Conservation (phyloP, 2,888 invertebrate genomes). For the Caenorhabditis plicata region DNA sequence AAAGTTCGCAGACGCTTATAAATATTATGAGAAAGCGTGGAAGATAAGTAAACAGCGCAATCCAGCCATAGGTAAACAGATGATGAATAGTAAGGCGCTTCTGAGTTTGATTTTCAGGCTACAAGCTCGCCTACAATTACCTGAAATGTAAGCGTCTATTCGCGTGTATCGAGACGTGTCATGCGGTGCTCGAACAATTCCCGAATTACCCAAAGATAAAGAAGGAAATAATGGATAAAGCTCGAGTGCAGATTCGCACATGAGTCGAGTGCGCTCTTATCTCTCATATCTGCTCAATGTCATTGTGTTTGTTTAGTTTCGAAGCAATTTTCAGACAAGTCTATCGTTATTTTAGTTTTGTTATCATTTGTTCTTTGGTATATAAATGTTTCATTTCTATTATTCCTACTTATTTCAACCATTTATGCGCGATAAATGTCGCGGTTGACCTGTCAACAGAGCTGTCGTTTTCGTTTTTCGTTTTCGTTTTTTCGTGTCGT, state of each 20-base stretch:
- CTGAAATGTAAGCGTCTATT: conserved; percentile 85
- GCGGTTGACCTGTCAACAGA: too few species aligned
- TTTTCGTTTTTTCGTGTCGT: too few species aligned
- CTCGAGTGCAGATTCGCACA: conserved; percentile 59
- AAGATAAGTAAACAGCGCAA: conserved; percentile 79
- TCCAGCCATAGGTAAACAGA: conserved; percentile 75
- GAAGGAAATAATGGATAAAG: conserved; percentile 89
- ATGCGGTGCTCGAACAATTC: conserved; percentile 38
- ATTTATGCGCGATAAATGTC: too few species aligned
- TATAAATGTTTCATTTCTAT: too few species aligned
- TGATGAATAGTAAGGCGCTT: neutral
- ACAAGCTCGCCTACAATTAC: conserved; percentile 86
- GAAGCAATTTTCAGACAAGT: too few species aligned
- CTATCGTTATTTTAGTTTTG: too few species aligned
- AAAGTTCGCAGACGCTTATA: conserved; percentile 81
- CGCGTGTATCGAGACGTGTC: conserved; percentile 79
- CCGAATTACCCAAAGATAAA: conserved; percentile 87
- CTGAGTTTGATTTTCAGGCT: conserved; percentile 71
- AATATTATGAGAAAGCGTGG: conserved; percentile 85
- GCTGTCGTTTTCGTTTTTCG: too few species aligned
- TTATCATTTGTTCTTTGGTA: too few species aligned
- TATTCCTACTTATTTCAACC: too few species aligned
- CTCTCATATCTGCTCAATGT: too few species aligned
- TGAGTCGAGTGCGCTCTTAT: too few species aligned
- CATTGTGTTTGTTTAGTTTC: too few species aligned